Conservation (phyloP, 2,888 invertebrate species). For the Neoitamus cyanurus region DNA sequence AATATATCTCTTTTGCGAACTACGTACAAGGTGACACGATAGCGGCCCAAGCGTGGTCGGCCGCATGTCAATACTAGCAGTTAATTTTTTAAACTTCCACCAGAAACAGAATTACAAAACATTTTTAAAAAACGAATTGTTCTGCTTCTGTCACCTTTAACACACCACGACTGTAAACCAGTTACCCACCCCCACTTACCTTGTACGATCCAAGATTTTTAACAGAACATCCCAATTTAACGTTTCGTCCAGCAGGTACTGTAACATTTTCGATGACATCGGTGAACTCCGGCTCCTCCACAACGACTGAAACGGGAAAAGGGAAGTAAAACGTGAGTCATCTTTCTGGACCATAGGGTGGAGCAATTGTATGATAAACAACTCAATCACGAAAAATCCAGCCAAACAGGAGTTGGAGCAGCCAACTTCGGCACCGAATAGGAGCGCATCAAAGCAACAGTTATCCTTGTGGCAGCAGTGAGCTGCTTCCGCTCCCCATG, state of each 20-base stretch:
- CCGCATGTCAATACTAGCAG: too few relatives aligned
- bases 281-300: constrained; percentile 89
- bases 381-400: constrained; percentile 27
- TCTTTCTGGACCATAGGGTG: neutral
- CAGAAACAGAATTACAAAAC: too few relatives aligned
- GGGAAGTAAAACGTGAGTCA: constrained; percentile 25
- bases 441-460: constrained; percentile 3
- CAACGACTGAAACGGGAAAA: constrained; percentile 71
- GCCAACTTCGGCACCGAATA: neutral
- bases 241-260: constrained; percentile 83
- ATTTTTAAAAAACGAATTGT: too few relatives aligned
- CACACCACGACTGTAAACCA: too few relatives aligned
- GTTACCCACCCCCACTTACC: too few relatives aligned
- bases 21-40: too few relatives aligned
- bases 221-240: constrained; percentile 89
- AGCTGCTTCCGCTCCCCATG: neutral
- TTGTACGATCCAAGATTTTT: constrained; percentile 91
- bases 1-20: too few relatives aligned
- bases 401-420: neutral
- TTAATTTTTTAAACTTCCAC: too few relatives aligned
- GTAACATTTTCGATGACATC: constrained; percentile 92
- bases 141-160: too few relatives aligned
- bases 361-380: constrained; percentile 19
- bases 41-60: too few relatives aligned
- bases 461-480: neutral